Conservation (phyloP, 1,140 invertebrate genomes). For the Solenopsis fugax region DNA sequence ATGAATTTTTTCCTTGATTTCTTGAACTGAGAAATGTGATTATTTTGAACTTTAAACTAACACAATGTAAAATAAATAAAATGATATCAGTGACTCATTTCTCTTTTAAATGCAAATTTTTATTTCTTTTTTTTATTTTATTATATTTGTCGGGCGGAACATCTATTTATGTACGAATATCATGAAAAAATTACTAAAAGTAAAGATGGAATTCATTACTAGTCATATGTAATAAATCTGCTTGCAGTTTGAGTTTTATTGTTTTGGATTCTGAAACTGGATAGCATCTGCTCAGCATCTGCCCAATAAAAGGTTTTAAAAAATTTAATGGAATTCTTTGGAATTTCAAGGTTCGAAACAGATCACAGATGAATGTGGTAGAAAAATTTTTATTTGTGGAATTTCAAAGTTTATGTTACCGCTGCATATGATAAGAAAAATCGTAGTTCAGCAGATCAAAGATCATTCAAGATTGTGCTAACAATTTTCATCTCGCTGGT, state of each 20-base stretch:
- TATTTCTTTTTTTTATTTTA: too few species aligned
- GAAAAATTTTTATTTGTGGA: not conserved
- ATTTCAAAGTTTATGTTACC: not conserved
- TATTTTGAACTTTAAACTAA: not conserved
- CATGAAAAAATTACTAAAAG: too few species aligned
- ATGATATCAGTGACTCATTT: too few species aligned
- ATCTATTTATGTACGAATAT: too few species aligned
- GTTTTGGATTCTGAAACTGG: too few species aligned
- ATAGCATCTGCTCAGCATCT: too few species aligned
- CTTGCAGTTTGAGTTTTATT: too few species aligned
- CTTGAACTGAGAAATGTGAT: not conserved
- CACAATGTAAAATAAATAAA: not conserved
- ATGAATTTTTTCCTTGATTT: not conserved
- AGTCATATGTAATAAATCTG: too few species aligned
- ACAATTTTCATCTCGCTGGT: not conserved
- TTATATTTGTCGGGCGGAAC: too few species aligned
- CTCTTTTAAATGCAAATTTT: too few species aligned
- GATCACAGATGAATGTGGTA: not conserved
- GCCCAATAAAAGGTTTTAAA: too few species aligned
- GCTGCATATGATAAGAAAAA: not conserved
- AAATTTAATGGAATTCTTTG: not conserved
- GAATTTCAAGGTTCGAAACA: not conserved
- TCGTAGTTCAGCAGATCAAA: not conserved
- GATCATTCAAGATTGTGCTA: not conserved
- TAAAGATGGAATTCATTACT: too few species aligned